Percentiles rank a stretch among this genome's conserved stretches.
Evolutionary conservation across 1,140 invertebrate species (phyloP).

Genomic region (Achatina immaculata): DNA sequence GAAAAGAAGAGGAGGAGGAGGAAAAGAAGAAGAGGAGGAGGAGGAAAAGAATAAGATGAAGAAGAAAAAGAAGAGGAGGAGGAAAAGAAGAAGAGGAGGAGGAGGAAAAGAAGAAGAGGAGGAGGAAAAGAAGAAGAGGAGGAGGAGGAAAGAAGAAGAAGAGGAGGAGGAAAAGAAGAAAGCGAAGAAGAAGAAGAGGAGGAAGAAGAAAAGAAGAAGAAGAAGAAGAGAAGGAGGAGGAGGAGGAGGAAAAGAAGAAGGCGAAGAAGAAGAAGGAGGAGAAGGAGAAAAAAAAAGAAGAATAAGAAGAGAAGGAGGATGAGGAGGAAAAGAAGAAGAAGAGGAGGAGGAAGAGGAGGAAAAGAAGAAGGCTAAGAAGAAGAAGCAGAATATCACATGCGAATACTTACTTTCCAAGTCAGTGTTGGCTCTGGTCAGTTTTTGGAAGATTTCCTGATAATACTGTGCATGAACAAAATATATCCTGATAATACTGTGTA

Average conservation of each 20-base stretch:
- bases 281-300: neutral
- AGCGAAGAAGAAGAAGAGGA: too few relatives aligned
- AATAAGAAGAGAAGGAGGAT: neutral
- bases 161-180: too few relatives aligned
- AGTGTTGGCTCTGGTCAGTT: constrained; percentile 17
- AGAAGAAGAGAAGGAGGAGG: neutral
- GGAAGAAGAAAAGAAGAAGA: too few relatives aligned
- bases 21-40: too few relatives aligned
- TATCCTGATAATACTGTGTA: neutral
- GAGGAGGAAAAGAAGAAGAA: too few relatives aligned
- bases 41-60: too few relatives aligned
- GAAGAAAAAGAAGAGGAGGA: too few relatives aligned
- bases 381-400: neutral
- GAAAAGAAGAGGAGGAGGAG: too few relatives aligned
- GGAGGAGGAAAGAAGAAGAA: too few relatives aligned
- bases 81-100: too few relatives aligned
- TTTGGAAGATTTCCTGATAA: constrained; percentile 9
- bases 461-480: constrained; percentile 3
- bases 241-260: neutral
- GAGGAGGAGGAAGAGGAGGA: neutral
- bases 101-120: too few relatives aligned
- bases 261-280: neutral
- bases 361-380: neutral
- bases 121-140: too few relatives aligned
- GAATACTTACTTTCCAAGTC: constrained; percentile 15